A percentile compares a stretch with the other conserved stretches of the same genome.
phyloP scores from a whole-genome alignment of 2,888 invertebrate species.

The Teinopalpus imperialis region DNA sequence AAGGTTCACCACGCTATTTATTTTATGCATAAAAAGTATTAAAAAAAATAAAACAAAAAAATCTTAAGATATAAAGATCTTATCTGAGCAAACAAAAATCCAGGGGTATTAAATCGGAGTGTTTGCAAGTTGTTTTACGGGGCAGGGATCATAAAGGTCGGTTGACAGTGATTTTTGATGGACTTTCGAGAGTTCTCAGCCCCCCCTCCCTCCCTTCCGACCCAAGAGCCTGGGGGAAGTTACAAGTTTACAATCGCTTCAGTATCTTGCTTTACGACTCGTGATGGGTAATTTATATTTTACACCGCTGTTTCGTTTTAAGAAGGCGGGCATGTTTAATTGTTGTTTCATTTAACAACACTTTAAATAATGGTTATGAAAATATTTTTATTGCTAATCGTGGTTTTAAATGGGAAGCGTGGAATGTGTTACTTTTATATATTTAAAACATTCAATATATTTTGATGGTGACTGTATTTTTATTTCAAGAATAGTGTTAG shows the following conservation, averaged over 20 bases:
- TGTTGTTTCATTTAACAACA: too few species aligned
- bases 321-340: constrained; percentile 10
- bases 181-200: constrained; percentile 73
- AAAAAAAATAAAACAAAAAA: too few species aligned
- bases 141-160: constrained; percentile 67
- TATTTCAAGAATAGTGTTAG: too few species aligned
- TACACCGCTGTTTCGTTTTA: constrained; percentile 6
- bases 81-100: constrained; percentile 57
- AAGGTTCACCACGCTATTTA: too few species aligned
- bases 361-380: too few species aligned
- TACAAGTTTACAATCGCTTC: constrained; percentile 28
- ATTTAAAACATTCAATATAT: too few species aligned
- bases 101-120: constrained; percentile 64
- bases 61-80: constrained; percentile 29
- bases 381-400: too few species aligned
- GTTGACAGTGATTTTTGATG: constrained; percentile 74
- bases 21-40: too few species aligned
- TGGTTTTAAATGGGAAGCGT: too few species aligned
- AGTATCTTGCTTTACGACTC: constrained; percentile 20
- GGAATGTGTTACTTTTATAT: too few species aligned
- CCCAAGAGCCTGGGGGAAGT: constrained; percentile 36
- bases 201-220: too few species aligned
- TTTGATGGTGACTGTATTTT: too few species aligned
- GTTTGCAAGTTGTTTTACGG: constrained; percentile 73
- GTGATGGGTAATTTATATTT: constrained; percentile 17